phyloP scores from a whole-genome alignment of 2,113 vertebrate genomes.

The Hippocampus mohnikei region DNA sequence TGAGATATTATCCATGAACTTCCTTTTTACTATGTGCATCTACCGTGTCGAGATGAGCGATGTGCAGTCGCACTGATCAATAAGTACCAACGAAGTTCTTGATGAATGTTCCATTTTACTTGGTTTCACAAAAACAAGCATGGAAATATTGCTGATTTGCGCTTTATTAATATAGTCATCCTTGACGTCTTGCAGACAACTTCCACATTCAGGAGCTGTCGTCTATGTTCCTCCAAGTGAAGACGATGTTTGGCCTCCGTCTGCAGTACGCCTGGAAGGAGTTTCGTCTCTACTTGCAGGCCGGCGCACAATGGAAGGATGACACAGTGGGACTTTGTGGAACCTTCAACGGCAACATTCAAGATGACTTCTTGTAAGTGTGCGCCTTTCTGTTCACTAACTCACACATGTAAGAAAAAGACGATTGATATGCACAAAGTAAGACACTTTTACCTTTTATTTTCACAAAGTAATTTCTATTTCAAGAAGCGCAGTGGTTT shows the following conservation, averaged over 20 bases:
- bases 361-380: constrained; percentile 94
- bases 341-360: constrained; percentile 94
- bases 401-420: background rate
- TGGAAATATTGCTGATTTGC: background rate
- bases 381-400: background rate
- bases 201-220: constrained; percentile 88
- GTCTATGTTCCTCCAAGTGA: constrained; percentile 88
- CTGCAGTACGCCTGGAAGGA: constrained; percentile 85
- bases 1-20: background rate
- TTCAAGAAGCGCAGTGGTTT: background rate
- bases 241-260: constrained; percentile 79
- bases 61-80: background rate
- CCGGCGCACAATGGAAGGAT: constrained; percentile 83
- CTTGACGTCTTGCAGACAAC: constrained; percentile 67
- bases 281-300: constrained; percentile 87
- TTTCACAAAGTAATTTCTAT: background rate
- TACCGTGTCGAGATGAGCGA: background rate
- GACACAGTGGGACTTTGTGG: constrained; percentile 90
- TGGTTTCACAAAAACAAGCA: background rate
- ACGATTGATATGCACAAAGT: constrained; percentile 12
- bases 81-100: background rate
- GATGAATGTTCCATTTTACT: background rate
- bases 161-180: background rate
- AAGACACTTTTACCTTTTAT: background rate
- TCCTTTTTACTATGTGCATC: background rate